A percentile compares a stretch with the other conserved stretches of the same genome.
Conservation (phyloP, 1,140 invertebrate species). For the Caenorhabditis inopinata region DNA sequence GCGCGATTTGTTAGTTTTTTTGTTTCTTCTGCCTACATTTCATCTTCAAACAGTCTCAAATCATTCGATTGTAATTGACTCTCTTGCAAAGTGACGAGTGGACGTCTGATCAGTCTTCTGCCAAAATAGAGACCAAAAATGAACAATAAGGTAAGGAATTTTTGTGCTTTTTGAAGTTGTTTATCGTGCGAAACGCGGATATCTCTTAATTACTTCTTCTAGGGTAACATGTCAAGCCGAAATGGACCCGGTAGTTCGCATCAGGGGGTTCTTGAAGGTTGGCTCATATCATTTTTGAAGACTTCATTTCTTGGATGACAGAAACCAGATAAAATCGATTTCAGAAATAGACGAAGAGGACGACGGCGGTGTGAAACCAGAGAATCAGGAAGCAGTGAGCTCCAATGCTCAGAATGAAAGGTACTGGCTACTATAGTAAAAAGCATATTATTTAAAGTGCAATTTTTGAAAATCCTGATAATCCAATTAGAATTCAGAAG, state of each 20-base stretch:
- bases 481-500: neutral
- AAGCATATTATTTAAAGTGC: neutral
- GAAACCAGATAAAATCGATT: neutral
- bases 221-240: neutral
- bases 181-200: neutral
- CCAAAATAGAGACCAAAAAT: too few relatives aligned
- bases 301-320: neutral
- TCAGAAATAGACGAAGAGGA: constrained; percentile 25
- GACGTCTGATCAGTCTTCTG: neutral
- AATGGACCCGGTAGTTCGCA: neutral
- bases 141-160: neutral
- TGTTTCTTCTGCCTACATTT: neutral
- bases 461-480: neutral
- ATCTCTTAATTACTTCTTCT: neutral
- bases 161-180: too few relatives aligned
- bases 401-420: neutral
- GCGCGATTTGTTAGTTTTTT: neutral
- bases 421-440: too few relatives aligned
- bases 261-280: constrained; percentile 1
- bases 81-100: neutral
- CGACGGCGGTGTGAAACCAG: neutral
- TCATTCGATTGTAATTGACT: neutral
- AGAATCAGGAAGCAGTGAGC: too few relatives aligned
- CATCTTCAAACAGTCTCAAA: neutral
- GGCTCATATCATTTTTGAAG: neutral